A percentile compares a stretch with the other conserved stretches of the same genome.
Conservation (phyloP, 1,140 invertebrate species). For the Drosophila kikkawai region DNA sequence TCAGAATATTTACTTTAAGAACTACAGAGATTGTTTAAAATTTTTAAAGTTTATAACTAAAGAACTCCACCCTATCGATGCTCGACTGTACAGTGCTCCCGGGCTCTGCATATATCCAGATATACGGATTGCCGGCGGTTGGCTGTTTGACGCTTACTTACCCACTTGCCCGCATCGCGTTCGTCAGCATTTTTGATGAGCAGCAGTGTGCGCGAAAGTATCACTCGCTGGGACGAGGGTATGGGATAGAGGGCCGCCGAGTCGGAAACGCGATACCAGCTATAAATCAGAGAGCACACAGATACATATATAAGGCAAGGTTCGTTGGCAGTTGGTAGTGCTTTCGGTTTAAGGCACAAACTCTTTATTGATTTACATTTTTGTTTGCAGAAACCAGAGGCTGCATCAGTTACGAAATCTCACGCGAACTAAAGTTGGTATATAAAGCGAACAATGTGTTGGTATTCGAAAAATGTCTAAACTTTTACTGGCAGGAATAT, state of each 20-base stretch:
- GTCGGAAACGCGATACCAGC: slow-evolving; percentile 85
- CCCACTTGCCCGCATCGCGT: slow-evolving; percentile 83
- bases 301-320: slow-evolving; percentile 16
- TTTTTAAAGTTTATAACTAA: not conserved
- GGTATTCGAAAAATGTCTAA: not conserved
- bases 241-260: slow-evolving; percentile 83
- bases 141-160: slow-evolving; percentile 65
- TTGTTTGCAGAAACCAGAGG: slow-evolving; percentile 1
- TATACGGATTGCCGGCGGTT: slow-evolving; percentile 39
- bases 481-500: not conserved
- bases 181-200: slow-evolving; percentile 85
- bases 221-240: slow-evolving; percentile 81
- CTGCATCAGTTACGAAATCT: slow-evolving; percentile 4
- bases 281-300: slow-evolving; percentile 50
- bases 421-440: not conserved
- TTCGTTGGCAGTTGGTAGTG: slow-evolving; percentile 6
- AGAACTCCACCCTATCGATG: not conserved
- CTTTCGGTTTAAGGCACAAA: slow-evolving; percentile 24
- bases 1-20: not conserved
- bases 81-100: slow-evolving; percentile 16
- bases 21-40: not conserved
- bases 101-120: slow-evolving; percentile 8
- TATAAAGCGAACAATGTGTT: not conserved
- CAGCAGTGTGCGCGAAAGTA: slow-evolving; percentile 80
- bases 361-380: slow-evolving; percentile 30